These are phyloP conservation scores for Lasioglossum calceatum DNA, from an alignment of 2,888 invertebrate species.

Conservation along the genomic window DNA sequence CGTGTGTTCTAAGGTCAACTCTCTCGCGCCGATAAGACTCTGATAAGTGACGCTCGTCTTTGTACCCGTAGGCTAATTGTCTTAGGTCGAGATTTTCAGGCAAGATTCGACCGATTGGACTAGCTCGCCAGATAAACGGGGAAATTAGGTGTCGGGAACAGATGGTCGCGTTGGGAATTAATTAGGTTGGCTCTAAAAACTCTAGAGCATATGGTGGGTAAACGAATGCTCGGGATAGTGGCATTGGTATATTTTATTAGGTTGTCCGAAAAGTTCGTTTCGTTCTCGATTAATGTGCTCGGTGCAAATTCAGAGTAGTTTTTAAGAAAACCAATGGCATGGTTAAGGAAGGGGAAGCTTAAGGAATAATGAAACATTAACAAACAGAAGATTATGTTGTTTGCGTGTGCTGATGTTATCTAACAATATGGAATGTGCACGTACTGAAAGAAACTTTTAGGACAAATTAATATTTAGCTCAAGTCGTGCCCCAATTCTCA, in stretches of 20 bases:
- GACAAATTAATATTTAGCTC: too few species aligned
- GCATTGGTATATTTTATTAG: background rate
- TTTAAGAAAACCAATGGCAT: too few species aligned
- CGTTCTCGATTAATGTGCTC: too few species aligned
- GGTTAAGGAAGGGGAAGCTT: too few species aligned
- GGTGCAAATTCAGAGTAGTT: too few species aligned
- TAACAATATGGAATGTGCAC: too few species aligned
- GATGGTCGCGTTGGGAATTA: slow-evolving; percentile 2
- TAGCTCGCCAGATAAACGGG: slow-evolving; percentile 9
- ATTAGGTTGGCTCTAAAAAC: slow-evolving; percentile 6
- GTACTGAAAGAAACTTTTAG: too few species aligned
- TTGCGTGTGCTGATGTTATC: too few species aligned
- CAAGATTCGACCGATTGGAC: background rate
- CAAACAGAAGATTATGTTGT: too few species aligned
- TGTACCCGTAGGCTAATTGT: slow-evolving; percentile 17
- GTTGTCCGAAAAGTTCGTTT: too few species aligned
- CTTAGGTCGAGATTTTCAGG: background rate
- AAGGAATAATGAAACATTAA: too few species aligned
- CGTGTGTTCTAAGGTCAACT: slow-evolving; percentile 23
- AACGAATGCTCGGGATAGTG: slow-evolving; percentile 1
- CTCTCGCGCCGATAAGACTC: slow-evolving; percentile 30
- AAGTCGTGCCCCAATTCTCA: too few species aligned
- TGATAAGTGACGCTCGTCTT: slow-evolving; percentile 42
- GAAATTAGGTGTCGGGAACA: slow-evolving; percentile 1
- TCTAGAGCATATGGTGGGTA: background rate